Conservation (phyloP, 2,888 invertebrate species). For the Gortyna flavago region DNA sequence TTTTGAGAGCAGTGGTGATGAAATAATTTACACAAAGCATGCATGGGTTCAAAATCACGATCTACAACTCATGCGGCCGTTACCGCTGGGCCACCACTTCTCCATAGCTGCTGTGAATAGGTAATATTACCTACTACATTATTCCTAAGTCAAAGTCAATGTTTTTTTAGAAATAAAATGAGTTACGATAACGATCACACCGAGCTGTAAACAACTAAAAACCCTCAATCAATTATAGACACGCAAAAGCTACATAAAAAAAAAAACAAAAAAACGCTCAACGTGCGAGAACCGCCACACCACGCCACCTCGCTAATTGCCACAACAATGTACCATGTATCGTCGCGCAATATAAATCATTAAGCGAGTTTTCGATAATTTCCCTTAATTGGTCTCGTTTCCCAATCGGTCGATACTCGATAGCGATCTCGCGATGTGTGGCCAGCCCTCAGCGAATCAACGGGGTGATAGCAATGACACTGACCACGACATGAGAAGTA, state of each 20-base stretch:
- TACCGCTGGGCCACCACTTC: neutral
- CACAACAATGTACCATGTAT: conserved; percentile 68
- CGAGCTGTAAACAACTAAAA: conserved; percentile 31
- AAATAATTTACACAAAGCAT: neutral
- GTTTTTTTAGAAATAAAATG: neutral
- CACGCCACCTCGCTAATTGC: conserved; percentile 75
- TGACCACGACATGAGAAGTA: conserved; percentile 74
- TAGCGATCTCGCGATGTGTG: conserved; percentile 78
- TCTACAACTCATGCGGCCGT: neutral
- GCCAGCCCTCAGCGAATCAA: conserved; percentile 78
- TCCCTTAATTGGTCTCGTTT: conserved; percentile 85
- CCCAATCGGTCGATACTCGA: conserved; percentile 78
- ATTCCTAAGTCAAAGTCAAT: neutral
- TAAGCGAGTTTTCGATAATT: conserved; percentile 80
- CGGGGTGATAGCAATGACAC: conserved; percentile 81
- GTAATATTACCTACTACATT: neutral
- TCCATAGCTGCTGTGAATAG: neutral
- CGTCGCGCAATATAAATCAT: conserved; percentile 79
- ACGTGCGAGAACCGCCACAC: conserved; percentile 61
- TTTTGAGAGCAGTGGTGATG: neutral
- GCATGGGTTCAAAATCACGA: neutral
- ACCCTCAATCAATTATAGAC: conserved; percentile 34
- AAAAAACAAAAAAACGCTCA: conserved; percentile 32
- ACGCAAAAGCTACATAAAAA: conserved; percentile 52
- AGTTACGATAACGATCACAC: conserved; percentile 29